Base-by-base conservation (phyloP, 2,888 invertebrate species). In the Tortricodes alternella region DNA sequence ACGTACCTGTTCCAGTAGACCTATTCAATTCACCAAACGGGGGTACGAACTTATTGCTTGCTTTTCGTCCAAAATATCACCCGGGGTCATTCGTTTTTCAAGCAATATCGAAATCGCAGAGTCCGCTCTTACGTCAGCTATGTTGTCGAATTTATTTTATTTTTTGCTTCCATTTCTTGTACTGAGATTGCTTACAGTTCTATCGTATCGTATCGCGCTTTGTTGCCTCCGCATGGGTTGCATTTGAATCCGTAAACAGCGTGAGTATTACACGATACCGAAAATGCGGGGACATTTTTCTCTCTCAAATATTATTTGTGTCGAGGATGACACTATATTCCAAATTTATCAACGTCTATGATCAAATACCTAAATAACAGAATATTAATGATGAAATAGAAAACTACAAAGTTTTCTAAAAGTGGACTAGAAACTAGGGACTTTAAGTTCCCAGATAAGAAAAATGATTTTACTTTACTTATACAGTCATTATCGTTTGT, bases 11-110 rank as follows among this genome's bases (percentile, higher is more conserved):
- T 19, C 49, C 13, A 37, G 49, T 21, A 34, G 21, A 19, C 24
- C 35, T 49, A 55, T 43, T 32, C 49, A 23, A 43, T 56, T 27
- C 16, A n/a, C 32, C 21, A 39, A 41, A 35, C 19, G 9, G 46
- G 24, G 43, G 46, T 38, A 46, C 27, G 19, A 59, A 49, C 39
- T 44, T 60, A 59, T 60, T 53, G 57, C 27, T 50, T 32, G 56
- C 56, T 56, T n/a, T 55, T 55, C 55, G 39, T 53, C 46, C 58
- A 57, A 59, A 58, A 61, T 43, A 56, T 48, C 41, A 53, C 59
- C 52, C 58, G 46, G 55, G 62, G 60, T 55, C 58, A 58, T 59
- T 59, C 59, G 53, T 57, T 57, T 55, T 56, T 55, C 57, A 46
- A 58, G 60, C 62, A 61, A 61, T 60, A 60, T 61, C 52, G 57